phyloP scores from a whole-genome alignment of 2,888 invertebrate genomes.

The Rutpela maculata region DNA sequence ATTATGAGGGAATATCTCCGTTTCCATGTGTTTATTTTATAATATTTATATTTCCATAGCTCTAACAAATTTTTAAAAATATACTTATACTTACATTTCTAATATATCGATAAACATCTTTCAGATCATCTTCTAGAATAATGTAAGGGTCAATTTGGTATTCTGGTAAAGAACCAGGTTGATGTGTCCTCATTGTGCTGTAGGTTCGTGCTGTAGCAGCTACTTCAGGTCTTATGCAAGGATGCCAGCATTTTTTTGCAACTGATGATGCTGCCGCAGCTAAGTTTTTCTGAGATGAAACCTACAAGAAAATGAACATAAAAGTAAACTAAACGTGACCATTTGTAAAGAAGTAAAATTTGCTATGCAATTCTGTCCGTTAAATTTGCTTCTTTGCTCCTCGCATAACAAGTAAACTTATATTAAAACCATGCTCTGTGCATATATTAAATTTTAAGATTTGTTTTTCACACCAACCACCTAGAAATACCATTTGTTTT shows the following conservation, averaged over 20 bases:
- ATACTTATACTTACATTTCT: conserved; percentile 82
- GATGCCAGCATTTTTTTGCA: conserved; percentile 71
- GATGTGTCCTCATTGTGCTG: conserved; percentile 86
- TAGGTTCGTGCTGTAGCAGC: conserved; percentile 75
- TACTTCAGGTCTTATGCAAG: conserved; percentile 71
- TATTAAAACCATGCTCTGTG: too few relatives aligned
- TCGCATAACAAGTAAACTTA: too few relatives aligned
- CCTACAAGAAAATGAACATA: conserved; percentile 46
- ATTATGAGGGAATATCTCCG: too few relatives aligned
- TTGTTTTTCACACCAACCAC: too few relatives aligned
- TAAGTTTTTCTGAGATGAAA: conserved; percentile 47
- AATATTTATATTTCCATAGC: too few relatives aligned
- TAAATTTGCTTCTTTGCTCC: too few relatives aligned
- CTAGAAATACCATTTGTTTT: too few relatives aligned
- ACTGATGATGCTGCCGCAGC: conserved; percentile 55
- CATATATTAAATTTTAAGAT: too few relatives aligned
- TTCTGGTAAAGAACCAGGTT: conserved; percentile 88
- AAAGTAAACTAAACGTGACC: background rate
- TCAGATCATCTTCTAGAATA: conserved; percentile 90
- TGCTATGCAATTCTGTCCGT: too few relatives aligned
- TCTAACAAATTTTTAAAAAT: background rate
- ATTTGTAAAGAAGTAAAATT: too few relatives aligned
- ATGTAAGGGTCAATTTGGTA: conserved; percentile 91
- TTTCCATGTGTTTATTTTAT: too few relatives aligned
- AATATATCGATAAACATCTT: conserved; percentile 90